A percentile compares a stretch with the other conserved stretches of the same genome.
phyloP scores from a whole-genome alignment of 2,797 vertebrate species.

The Margarornis squamiger region DNA sequence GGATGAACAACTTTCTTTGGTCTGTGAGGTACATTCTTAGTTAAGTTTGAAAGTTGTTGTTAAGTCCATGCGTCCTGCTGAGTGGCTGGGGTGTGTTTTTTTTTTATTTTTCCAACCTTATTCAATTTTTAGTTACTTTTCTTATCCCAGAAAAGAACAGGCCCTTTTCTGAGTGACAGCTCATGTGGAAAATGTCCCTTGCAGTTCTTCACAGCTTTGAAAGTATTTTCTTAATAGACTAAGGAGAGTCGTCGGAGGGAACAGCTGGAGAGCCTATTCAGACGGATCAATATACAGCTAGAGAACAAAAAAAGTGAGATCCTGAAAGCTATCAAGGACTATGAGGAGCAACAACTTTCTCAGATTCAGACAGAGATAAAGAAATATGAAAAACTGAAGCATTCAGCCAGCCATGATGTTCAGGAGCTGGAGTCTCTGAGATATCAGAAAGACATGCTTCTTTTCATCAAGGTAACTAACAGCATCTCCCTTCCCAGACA shows the following conservation, averaged over 20 bases:
- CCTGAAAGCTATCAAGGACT: neutral
- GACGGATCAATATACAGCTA: neutral
- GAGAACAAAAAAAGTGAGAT: neutral
- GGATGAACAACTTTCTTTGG: neutral
- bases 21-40: neutral
- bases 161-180: neutral
- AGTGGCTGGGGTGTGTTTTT: neutral
- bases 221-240: conserved; percentile 17
- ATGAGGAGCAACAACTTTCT: neutral
- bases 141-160: neutral
- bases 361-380: neutral
- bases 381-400: neutral
- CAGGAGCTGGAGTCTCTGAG: neutral
- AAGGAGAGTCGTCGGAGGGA: neutral
- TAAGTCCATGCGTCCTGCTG: neutral
- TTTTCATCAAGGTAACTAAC: conserved; percentile 25
- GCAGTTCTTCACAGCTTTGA: neutral
- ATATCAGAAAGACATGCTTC: neutral
- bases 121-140: neutral
- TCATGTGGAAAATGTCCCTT: neutral
- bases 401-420: neutral
- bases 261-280: neutral
- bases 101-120: neutral
- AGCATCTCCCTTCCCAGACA: neutral
- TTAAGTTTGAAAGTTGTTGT: neutral